phyloP scores from a whole-genome alignment of 2,113 vertebrate genomes.

The Xiphophorus hellerii region DNA sequence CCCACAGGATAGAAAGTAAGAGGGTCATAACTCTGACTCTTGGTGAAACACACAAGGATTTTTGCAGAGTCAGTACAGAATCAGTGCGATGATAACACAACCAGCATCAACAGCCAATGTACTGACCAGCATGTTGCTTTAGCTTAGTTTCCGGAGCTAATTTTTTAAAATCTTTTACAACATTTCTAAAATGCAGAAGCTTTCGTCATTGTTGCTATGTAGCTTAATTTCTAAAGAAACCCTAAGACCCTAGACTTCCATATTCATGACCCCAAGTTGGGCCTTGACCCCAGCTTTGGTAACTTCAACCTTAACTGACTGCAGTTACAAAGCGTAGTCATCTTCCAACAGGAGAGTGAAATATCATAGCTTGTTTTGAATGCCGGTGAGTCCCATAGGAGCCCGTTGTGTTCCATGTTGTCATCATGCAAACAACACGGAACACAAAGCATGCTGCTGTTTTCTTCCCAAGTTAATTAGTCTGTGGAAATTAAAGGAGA shows the following conservation, averaged over 20 bases:
- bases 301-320: no score
- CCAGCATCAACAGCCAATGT: no score
- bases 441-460: not conserved
- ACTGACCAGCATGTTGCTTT: no score
- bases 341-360: not conserved
- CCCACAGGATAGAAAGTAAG: no score
- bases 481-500: not conserved
- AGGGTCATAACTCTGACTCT: no score
- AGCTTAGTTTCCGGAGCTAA: no score
- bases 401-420: not conserved
- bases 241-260: not conserved
- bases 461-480: conserved; percentile 23
- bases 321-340: not conserved
- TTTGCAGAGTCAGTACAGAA: no score
- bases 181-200: no score
- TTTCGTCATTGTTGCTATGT: no score
- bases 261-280: not conserved
- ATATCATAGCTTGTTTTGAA: conserved; percentile 31
- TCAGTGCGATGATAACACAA: no score
- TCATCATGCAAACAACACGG: conserved; percentile 19
- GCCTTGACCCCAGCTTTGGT: not conserved
- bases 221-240: not conserved
- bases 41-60: no score
- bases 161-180: no score
- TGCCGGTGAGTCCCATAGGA: not conserved